Evolutionary conservation across 2,113 vertebrate species (phyloP).

Genomic region (Kobus ellipsiprymnus): DNA sequence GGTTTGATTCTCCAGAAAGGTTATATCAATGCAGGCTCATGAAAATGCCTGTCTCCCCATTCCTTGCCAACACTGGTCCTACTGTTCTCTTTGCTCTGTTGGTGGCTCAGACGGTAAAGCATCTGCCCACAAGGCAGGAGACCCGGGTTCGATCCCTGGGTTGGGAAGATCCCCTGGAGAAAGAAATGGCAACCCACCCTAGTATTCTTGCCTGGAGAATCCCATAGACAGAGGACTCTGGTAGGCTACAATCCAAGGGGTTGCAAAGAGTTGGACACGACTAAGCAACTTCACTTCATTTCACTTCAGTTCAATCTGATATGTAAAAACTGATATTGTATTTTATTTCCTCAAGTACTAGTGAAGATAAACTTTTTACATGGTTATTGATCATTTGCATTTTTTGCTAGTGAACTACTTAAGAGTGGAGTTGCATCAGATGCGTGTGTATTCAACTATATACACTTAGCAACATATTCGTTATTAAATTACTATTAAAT

Average conservation of each 20-base stretch:
- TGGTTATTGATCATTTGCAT: neutral
- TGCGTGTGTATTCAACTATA: neutral
- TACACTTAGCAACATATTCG: neutral
- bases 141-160: too few relatives aligned
- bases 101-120: too few relatives aligned
- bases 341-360: constrained; percentile 2
- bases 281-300: too few relatives aligned
- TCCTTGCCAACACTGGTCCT: neutral
- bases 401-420: neutral
- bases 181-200: too few relatives aligned
- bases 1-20: neutral
- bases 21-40: neutral
- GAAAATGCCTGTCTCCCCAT: neutral
- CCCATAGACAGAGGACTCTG: too few relatives aligned
- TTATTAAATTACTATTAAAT: neutral
- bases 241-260: too few relatives aligned
- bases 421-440: neutral
- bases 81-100: neutral
- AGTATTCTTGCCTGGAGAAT: too few relatives aligned
- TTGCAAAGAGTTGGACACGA: too few relatives aligned
- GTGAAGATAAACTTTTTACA: neutral
- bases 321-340: neutral
- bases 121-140: too few relatives aligned
- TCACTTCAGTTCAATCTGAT: neutral
- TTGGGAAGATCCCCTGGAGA: too few relatives aligned